Conservation (phyloP, 1,140 invertebrate species). For the Caenorhabditis elegans region DNA sequence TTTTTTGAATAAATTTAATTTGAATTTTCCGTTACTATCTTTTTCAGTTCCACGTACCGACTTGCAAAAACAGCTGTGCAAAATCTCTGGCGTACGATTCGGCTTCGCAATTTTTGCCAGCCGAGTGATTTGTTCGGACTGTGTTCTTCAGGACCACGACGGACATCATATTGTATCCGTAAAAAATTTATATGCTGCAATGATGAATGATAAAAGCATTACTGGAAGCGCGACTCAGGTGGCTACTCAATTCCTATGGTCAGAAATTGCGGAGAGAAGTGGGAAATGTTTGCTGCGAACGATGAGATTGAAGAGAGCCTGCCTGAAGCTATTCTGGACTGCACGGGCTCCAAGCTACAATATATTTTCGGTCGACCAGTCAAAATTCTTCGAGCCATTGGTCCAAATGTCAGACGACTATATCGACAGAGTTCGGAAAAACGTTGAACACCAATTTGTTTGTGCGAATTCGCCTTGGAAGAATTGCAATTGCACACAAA, state of each 20-base stretch:
- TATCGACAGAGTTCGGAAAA: not conserved
- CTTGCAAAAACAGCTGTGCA: too few relatives aligned
- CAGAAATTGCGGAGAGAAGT: not conserved
- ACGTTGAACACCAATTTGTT: not conserved
- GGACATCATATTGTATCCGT: not conserved
- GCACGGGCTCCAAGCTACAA: too few relatives aligned
- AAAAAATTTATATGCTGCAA: too few relatives aligned
- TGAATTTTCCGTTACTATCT: too few relatives aligned
- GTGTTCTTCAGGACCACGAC: not conserved
- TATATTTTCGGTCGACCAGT: too few relatives aligned
- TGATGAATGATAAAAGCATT: not conserved
- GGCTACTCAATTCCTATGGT: not conserved
- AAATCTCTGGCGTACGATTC: too few relatives aligned
- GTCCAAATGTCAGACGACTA: not conserved
- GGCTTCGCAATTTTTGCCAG: too few relatives aligned
- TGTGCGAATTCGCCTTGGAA: not conserved
- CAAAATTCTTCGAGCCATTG: too few relatives aligned
- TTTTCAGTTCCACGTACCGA: too few relatives aligned
- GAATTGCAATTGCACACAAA: too few relatives aligned
- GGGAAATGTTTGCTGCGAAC: not conserved
- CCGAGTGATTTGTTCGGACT: too few relatives aligned
- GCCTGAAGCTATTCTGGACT: not conserved
- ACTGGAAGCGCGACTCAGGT: not conserved
- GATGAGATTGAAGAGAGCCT: not conserved
- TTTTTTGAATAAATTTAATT: too few relatives aligned